Percentiles rank a stretch among this genome's conserved stretches.
Evolutionary conservation across 1,140 invertebrate genomes (phyloP).

Genomic region (Drosophila takahashii): DNA sequence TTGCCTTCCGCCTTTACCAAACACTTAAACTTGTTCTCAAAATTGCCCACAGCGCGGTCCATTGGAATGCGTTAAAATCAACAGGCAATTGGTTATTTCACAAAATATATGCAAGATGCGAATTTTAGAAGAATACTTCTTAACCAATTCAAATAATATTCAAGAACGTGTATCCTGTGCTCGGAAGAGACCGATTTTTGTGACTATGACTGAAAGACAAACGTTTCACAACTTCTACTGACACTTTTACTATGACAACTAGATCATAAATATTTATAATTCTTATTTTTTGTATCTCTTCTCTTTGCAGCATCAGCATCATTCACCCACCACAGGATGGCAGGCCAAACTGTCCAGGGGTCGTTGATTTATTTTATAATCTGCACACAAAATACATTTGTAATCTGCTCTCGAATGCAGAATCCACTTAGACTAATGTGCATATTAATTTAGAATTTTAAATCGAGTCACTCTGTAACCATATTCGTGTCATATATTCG

Average conservation of each 20-base stretch:
- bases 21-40: constrained; percentile 48
- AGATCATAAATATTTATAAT: background rate
- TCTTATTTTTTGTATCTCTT: background rate
- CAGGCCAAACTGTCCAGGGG: constrained; percentile 78
- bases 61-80: constrained; percentile 12
- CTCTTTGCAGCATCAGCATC: constrained; percentile 58
- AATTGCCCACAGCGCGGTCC: constrained; percentile 56
- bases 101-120: background rate
- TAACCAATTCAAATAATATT: background rate
- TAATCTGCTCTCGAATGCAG: constrained; percentile 3
- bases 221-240: background rate
- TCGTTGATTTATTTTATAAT: constrained; percentile 57
- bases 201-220: background rate
- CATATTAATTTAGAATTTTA: constrained; percentile 14
- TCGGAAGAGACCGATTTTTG: background rate
- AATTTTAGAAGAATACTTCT: background rate
- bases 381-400: constrained; percentile 37
- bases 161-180: background rate
- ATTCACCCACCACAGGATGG: constrained; percentile 77
- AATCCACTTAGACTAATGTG: constrained; percentile 14
- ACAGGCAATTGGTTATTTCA: background rate
- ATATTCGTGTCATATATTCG: constrained; percentile 59
- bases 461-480: constrained; percentile 27
- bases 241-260: constrained; percentile 5
- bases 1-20: constrained; percentile 55